Evolutionary conservation across 2,888 invertebrate genomes (phyloP).

Genomic region (Archaeoteleia sp.): DNA sequence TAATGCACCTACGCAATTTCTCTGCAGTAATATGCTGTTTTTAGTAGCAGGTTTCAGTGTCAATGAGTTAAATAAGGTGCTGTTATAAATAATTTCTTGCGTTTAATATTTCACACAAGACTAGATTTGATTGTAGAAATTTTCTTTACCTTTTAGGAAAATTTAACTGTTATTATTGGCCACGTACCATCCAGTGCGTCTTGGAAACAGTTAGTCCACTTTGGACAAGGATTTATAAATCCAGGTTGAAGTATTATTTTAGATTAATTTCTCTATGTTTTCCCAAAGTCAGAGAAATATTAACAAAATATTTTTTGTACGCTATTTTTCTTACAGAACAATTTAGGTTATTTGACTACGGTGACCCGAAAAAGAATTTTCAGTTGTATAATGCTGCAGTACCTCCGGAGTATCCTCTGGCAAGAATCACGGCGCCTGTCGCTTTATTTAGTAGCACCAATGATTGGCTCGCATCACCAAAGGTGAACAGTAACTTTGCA

Average conservation of each 20-base stretch:
- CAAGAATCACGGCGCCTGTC: conserved; percentile 64
- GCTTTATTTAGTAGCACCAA: conserved; percentile 67
- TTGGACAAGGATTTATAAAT: conserved; percentile 69
- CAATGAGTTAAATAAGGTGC: conserved; percentile 60
- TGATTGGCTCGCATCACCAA: conserved; percentile 65
- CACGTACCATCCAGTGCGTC: conserved; percentile 71
- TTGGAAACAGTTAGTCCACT: conserved; percentile 71
- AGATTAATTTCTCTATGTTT: neutral
- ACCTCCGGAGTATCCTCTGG: conserved; percentile 67
- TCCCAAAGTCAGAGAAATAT: neutral
- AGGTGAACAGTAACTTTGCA: conserved; percentile 54
- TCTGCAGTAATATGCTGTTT: conserved; percentile 67
- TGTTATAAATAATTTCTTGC: too few relatives aligned
- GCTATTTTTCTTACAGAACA: conserved; percentile 55
- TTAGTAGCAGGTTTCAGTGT: conserved; percentile 63
- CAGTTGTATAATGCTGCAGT: conserved; percentile 61
- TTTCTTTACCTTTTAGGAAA: too few relatives aligned
- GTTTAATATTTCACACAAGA: too few relatives aligned
- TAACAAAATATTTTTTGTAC: conserved; percentile 2
- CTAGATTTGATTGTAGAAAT: too few relatives aligned
- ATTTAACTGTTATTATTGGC: conserved; percentile 66
- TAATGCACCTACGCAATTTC: conserved; percentile 61
- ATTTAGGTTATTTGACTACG: conserved; percentile 68
- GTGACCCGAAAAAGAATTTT: conserved; percentile 61
- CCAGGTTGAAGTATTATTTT: conserved; percentile 58